These are phyloP conservation scores for Philhelius pedissequus DNA, from an alignment of 2,888 invertebrate genomes.

Conservation along the genomic window DNA sequence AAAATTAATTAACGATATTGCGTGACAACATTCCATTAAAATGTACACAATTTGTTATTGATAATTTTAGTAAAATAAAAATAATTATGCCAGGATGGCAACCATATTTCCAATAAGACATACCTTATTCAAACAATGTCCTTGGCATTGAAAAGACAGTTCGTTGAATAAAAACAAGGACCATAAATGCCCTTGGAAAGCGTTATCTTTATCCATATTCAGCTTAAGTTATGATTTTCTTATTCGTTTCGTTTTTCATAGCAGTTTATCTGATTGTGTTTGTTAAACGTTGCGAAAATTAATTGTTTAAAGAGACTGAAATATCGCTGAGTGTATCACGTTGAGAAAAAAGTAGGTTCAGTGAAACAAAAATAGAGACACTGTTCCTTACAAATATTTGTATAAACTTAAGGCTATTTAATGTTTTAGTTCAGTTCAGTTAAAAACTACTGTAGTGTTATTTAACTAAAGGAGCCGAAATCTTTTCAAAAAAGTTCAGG, in stretches of 20 bases:
- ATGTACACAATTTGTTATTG: no score
- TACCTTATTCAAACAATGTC: not conserved
- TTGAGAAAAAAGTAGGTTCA: no score
- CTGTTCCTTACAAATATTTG: no score
- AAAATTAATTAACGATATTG: no score
- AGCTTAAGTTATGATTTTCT: not conserved
- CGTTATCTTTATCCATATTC: not conserved
- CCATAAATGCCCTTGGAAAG: not conserved
- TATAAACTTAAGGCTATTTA: no score
- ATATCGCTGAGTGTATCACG: not conserved
- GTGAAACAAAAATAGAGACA: no score
- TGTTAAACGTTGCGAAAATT: not conserved
- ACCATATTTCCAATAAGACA: not conserved
- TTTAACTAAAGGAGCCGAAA: no score
- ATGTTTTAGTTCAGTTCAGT: no score
- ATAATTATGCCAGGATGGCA: not conserved
- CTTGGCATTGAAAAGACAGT: not conserved
- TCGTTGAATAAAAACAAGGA: not conserved
- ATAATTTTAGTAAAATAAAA: no score
- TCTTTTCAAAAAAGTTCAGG: no score
- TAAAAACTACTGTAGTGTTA: no score
- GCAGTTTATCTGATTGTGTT: not conserved
- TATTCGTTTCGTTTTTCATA: not conserved
- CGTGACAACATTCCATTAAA: no score
- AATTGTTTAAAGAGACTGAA: not conserved